Percentiles rank a stretch among this genome's conserved stretches.
These are phyloP conservation scores for Harpegnathos saltator DNA, from an alignment of 1,140 invertebrate species.

Conservation along the genomic window DNA sequence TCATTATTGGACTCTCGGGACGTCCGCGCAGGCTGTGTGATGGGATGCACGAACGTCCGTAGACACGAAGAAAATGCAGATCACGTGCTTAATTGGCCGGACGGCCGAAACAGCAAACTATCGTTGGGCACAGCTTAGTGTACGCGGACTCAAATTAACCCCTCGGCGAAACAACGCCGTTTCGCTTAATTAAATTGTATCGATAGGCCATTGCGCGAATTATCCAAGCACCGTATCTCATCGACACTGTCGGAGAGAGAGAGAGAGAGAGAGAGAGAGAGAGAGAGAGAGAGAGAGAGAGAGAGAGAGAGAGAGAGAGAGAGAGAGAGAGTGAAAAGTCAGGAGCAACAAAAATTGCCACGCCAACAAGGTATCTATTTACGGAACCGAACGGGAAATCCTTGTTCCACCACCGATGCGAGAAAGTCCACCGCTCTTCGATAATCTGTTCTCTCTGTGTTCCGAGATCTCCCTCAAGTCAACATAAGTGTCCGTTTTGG, in stretches of 20 bases:
- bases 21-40: slow-evolving; percentile 29
- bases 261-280: too few relatives aligned
- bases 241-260: neutral
- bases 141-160: slow-evolving; percentile 48
- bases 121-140: neutral
- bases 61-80: slow-evolving; percentile 69
- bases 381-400: neutral
- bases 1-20: slow-evolving; percentile 79
- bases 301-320: too few relatives aligned
- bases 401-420: neutral
- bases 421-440: neutral
- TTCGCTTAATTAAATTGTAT: slow-evolving; percentile 69
- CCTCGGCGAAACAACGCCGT: slow-evolving; percentile 28
- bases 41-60: neutral
- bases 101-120: slow-evolving; percentile 59
- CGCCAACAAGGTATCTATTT: neutral
- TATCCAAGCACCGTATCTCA: slow-evolving; percentile 2
- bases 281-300: too few relatives aligned
- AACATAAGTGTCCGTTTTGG: neutral
- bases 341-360: neutral
- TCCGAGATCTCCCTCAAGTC: neutral
- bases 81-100: slow-evolving; percentile 75
- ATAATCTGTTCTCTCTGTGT: too few relatives aligned
- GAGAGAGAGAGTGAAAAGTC: too few relatives aligned
- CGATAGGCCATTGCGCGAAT: slow-evolving; percentile 9